Conservation (phyloP, 2,888 invertebrate species). For the Dynastes hyllus region DNA sequence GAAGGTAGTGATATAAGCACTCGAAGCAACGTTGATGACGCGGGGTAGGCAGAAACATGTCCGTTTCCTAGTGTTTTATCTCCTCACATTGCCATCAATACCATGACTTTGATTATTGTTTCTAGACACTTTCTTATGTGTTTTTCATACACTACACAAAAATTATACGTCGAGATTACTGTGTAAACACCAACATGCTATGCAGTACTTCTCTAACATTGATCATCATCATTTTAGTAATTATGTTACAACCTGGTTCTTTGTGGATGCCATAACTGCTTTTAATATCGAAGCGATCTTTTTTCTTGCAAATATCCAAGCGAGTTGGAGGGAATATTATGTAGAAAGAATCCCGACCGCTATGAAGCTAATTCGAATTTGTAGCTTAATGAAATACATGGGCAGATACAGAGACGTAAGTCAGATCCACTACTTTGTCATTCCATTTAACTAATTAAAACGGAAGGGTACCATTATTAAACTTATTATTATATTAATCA, state of each 20-base stretch:
- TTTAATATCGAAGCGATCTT: slow-evolving; percentile 60
- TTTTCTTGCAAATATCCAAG: neutral
- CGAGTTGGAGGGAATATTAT: neutral
- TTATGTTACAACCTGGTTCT: slow-evolving; percentile 64
- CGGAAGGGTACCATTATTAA: no score
- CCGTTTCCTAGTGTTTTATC: no score
- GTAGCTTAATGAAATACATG: slow-evolving; percentile 63
- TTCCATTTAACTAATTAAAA: neutral
- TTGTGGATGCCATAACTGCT: slow-evolving; percentile 63
- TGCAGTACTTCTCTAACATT: no score
- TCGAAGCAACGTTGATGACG: no score
- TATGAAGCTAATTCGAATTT: slow-evolving; percentile 65
- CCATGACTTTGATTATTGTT: no score
- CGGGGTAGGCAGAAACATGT: no score
- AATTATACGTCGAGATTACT: no score
- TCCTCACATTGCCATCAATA: no score
- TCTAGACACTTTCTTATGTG: no score
- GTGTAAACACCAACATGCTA: no score
- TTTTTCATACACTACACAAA: no score
- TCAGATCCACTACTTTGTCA: slow-evolving; percentile 15
- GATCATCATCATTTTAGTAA: slow-evolving; percentile 59
- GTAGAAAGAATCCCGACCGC: slow-evolving; percentile 61
- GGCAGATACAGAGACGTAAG: slow-evolving; percentile 64
- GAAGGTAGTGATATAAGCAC: no score
- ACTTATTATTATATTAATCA: neutral